A percentile compares a stretch with the other conserved stretches of the same genome.
Evolutionary conservation across 92 coral and sea anemone genomes (phyloP).

Genomic region (Parazoanthus swiftii): DNA sequence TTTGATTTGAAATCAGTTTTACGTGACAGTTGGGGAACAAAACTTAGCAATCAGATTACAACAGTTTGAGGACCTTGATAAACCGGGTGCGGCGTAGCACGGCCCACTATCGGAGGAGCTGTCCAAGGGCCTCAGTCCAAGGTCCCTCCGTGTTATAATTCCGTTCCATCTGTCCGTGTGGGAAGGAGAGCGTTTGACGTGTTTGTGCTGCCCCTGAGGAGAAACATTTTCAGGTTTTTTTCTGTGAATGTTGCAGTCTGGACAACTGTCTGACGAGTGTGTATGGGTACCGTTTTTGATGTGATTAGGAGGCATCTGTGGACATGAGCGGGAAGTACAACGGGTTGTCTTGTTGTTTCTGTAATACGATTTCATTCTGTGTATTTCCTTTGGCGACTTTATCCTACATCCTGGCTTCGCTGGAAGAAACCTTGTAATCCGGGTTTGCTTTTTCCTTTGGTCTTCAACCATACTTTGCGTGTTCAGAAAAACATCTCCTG

Average conservation of each 20-base stretch:
- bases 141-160: slow-evolving; percentile 35
- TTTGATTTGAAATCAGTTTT: not conserved
- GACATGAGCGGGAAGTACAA: slow-evolving; percentile 3
- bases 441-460: slow-evolving; percentile 15
- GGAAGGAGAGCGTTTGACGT: slow-evolving; percentile 20
- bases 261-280: slow-evolving; percentile 28
- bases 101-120: slow-evolving; percentile 9
- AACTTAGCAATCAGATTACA: slow-evolving; percentile 63
- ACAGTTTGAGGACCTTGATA: slow-evolving; percentile 40
- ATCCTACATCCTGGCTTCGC: slow-evolving; percentile 18
- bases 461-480: slow-evolving; percentile 1
- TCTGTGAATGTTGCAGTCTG: slow-evolving; percentile 39
- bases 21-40: slow-evolving; percentile 60
- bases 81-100: not conserved
- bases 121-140: slow-evolving; percentile 38
- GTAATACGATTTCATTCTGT: slow-evolving; percentile 7
- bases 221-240: not conserved
- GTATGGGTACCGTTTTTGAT: slow-evolving; percentile 18
- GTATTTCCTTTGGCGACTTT: slow-evolving; percentile 29
- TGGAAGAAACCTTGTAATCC: slow-evolving; percentile 23
- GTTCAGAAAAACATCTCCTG: slow-evolving; percentile 27
- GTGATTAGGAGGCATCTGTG: not conserved
- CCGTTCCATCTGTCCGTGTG: slow-evolving; percentile 40
- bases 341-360: slow-evolving; percentile 6
- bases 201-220: slow-evolving; percentile 18